These are phyloP conservation scores for Ormyrus labotus DNA, from an alignment of 2,888 invertebrate genomes.

Conservation along the genomic window DNA sequence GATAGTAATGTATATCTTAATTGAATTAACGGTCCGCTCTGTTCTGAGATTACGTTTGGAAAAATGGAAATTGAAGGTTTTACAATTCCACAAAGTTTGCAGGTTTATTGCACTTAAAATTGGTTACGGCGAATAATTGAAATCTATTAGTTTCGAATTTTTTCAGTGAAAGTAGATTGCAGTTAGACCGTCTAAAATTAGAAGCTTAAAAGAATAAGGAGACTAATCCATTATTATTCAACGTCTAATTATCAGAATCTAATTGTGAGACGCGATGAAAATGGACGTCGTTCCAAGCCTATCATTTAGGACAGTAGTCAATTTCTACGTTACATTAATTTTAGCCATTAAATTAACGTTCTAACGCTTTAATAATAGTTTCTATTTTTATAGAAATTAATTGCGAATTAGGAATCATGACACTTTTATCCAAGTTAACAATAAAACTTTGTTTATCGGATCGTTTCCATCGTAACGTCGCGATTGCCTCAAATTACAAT, in stretches of 20 bases:
- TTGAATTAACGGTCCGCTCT: too few relatives aligned
- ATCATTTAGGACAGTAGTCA: constrained; percentile 6
- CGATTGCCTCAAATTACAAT: too few relatives aligned
- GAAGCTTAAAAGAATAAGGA: not conserved
- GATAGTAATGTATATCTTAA: too few relatives aligned
- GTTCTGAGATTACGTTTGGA: too few relatives aligned
- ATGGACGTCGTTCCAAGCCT: constrained; percentile 30
- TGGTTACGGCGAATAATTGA: constrained; percentile 43
- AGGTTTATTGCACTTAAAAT: constrained; percentile 15
- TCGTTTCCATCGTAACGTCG: too few relatives aligned
- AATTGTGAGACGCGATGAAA: constrained; percentile 13
- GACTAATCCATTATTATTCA: constrained; percentile 38
- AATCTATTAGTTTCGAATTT: constrained; percentile 42
- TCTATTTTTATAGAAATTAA: not conserved
- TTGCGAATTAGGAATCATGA: not conserved
- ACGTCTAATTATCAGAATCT: constrained; percentile 42
- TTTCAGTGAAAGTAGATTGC: constrained; percentile 40
- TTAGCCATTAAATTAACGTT: not conserved
- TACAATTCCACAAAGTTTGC: not conserved
- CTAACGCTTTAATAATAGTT: not conserved
- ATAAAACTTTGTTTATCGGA: too few relatives aligned
- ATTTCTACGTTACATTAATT: constrained; percentile 1
- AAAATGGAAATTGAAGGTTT: not conserved
- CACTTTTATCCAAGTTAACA: not conserved
- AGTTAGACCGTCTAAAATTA: constrained; percentile 23